These are phyloP conservation scores for Sebastes hopkinsi DNA, from an alignment of 2,797 vertebrate genomes.

Conservation along the genomic window DNA sequence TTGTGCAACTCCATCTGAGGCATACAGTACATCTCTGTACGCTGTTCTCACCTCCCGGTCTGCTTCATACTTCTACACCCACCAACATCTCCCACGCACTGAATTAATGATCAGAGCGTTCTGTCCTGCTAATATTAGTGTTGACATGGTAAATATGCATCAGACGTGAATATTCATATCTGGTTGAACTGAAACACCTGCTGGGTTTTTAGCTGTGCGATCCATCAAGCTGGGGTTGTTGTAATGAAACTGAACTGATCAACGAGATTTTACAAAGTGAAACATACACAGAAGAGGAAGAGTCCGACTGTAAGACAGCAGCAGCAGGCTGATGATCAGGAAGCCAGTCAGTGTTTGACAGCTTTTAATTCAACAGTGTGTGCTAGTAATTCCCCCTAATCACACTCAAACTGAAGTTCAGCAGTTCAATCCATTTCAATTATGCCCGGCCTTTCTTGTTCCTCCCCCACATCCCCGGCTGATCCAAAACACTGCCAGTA, in stretches of 20 bases:
- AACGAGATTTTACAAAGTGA: too few relatives aligned
- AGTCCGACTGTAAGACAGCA: not conserved
- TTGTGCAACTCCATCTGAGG: not conserved
- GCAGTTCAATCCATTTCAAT: not conserved
- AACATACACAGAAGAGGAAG: too few relatives aligned
- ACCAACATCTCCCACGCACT: not conserved
- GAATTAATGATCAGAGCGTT: not conserved
- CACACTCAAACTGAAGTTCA: not conserved
- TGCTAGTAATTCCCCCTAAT: not conserved
- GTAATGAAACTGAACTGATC: not conserved
- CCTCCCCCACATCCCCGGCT: not conserved
- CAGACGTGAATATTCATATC: not conserved
- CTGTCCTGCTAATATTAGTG: not conserved
- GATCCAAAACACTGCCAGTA: constrained; percentile 15
- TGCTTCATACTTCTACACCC: not conserved
- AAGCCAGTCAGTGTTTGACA: not conserved
- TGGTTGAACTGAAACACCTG: not conserved
- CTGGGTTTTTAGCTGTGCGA: not conserved
- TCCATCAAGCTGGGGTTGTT: not conserved
- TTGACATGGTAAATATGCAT: not conserved
- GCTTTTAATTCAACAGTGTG: not conserved
- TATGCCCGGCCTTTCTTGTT: not conserved
- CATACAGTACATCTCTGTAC: not conserved
- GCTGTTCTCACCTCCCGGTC: not conserved
- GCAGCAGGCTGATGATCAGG: not conserved